Conservation (phyloP, 1,140 invertebrate species). For the Steinernema feltiae region DNA sequence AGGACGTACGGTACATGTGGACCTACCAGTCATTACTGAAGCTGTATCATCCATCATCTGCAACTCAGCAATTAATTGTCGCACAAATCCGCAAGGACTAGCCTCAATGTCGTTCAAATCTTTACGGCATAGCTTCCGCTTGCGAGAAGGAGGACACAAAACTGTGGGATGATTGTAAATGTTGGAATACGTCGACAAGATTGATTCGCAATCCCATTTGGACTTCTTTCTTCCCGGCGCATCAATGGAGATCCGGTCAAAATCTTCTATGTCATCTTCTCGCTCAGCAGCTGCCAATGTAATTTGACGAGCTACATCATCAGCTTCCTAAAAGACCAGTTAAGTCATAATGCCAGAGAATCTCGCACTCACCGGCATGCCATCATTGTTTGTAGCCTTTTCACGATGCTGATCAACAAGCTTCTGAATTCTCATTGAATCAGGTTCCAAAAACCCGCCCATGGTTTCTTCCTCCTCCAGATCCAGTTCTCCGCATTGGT, state of each 20-base stretch:
- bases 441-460: slow-evolving; percentile 22
- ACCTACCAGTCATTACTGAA: slow-evolving; percentile 63
- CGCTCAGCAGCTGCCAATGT: neutral
- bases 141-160: slow-evolving; percentile 22
- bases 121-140: slow-evolving; percentile 44
- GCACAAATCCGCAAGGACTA: no score
- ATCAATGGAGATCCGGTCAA: neutral
- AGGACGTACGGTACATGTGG: slow-evolving; percentile 61
- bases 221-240: slow-evolving; percentile 36
- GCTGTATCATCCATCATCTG: slow-evolving; percentile 56
- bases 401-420: slow-evolving; percentile 23
- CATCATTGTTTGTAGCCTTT: slow-evolving; percentile 29
- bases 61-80: slow-evolving; percentile 20
- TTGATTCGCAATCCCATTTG: slow-evolving; percentile 87
- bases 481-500: slow-evolving; percentile 65
- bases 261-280: slow-evolving; percentile 24
- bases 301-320: neutral
- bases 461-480: slow-evolving; percentile 63
- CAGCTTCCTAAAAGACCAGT: neutral
- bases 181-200: slow-evolving; percentile 60
- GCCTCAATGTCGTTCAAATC: slow-evolving; percentile 35
- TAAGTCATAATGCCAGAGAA: neutral
- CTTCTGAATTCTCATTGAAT: slow-evolving; percentile 18
- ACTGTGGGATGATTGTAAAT: slow-evolving; percentile 59
- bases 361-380: slow-evolving; percentile 16